A percentile compares a stretch with the other conserved stretches of the same genome.
Conservation (phyloP, 2,113 vertebrate species). For the Aythya baeri region DNA sequence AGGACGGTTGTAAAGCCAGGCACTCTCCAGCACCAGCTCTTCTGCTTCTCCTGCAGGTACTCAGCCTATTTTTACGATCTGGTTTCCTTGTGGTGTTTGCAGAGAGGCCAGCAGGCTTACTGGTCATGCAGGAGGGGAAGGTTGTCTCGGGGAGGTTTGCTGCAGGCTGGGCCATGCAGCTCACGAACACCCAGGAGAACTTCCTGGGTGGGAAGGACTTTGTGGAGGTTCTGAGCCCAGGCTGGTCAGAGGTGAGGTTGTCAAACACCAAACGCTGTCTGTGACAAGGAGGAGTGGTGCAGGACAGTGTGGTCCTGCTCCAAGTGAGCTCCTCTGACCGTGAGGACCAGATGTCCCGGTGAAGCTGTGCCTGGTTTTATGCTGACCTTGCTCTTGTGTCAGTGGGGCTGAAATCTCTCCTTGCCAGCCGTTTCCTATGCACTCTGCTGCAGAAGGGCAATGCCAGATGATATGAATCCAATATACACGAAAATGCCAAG, state of each 20-base stretch:
- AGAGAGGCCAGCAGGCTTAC: neutral
- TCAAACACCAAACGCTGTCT: neutral
- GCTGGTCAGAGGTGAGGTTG: fast-evolving
- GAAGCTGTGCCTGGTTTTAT: neutral
- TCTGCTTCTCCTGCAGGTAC: neutral
- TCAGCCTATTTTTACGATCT: neutral
- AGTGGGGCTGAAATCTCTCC: neutral
- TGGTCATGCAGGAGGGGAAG: neutral
- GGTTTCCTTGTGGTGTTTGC: fast-evolving
- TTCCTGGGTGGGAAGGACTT: neutral
- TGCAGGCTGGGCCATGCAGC: neutral
- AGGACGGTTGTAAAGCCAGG: fast-evolving
- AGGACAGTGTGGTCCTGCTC: neutral
- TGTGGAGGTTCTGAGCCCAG: neutral
- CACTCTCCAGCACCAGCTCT: fast-evolving
- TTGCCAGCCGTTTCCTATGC: neutral
- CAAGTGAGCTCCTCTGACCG: neutral
- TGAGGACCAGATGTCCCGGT: fast-evolving
- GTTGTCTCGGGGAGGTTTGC: neutral
- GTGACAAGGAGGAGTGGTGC: neutral
- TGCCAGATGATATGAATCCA: neutral
- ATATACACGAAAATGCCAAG: too few relatives aligned
- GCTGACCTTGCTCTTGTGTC: neutral
- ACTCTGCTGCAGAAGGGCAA: neutral
- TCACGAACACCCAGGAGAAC: fast-evolving